Conservation (phyloP, 37 sponge, comb jelly and placozoan genomes). For the Diacarnus erythraeanus region DNA sequence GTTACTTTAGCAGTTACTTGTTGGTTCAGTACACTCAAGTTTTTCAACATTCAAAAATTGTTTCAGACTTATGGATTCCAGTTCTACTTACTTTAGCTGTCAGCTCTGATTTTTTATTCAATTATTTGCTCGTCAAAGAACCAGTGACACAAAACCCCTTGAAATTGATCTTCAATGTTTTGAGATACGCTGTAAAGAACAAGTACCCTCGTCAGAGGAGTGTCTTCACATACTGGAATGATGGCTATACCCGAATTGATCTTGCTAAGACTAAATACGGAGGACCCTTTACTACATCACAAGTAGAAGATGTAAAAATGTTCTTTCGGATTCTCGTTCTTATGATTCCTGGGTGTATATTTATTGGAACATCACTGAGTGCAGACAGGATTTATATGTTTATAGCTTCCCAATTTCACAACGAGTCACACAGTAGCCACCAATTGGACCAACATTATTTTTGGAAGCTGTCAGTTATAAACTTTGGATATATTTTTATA, state of each 20-base stretch:
- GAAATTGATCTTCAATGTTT: background rate
- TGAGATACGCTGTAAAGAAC: conserved; percentile 11
- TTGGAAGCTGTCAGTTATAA: too few relatives aligned
- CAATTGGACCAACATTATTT: too few relatives aligned
- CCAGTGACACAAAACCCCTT: conserved; percentile 6
- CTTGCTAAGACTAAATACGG: conserved; percentile 20
- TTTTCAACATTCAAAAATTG: background rate
- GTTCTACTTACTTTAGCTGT: background rate
- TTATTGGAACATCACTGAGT: too few relatives aligned
- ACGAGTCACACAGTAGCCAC: too few relatives aligned
- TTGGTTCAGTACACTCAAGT: background rate
- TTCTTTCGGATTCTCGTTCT: background rate
- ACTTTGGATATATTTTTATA: too few relatives aligned
- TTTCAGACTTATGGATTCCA: background rate
- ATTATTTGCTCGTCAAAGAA: background rate
- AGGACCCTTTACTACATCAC: conserved; percentile 5
- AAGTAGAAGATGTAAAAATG: conserved; percentile 1
- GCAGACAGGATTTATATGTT: too few relatives aligned
- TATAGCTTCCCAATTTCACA: too few relatives aligned
- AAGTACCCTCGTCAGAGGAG: conserved; percentile 4
- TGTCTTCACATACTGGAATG: conserved; percentile 9
- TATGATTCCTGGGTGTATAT: too few relatives aligned
- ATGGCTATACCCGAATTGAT: conserved; percentile 2
- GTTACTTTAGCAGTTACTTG: background rate
- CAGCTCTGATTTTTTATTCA: background rate